Evolutionary conservation across 2,888 invertebrate species (phyloP), one percentile per base, ranked within the genome.

Genomic region (Hermodice carunculata): DNA sequence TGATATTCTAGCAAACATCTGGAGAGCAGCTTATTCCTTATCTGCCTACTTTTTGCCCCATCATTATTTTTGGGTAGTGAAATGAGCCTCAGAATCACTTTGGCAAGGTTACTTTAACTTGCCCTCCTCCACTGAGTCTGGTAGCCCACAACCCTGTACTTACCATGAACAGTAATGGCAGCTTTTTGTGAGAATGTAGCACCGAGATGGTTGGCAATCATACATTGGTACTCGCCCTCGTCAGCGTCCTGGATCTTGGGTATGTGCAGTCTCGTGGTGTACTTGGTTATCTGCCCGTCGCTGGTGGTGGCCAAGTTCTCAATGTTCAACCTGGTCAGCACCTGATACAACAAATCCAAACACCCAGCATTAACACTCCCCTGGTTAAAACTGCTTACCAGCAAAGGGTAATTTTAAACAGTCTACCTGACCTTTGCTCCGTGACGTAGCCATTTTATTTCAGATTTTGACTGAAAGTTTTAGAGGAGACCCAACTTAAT

Each of bases 191-290:
- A 96, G 85, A 95, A 96, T 3, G 93, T 93, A 6, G 93, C 92
- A 5, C 96, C 97, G 87, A 92, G 95, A 71, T 90, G 90, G 84
- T 97, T 97, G 19, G 92, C 91, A 11, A 95, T 94, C 70, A 95
- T 91, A 88, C 98, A 98, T 85, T 98, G 96, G 86, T 97, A 98
- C 84, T 90, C 91, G 0, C 96, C 97, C 66, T 93, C 92, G 85
- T 95, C 92, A 44, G 90, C 89, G 86, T 94, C 91, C 58, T 92
- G 91, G 0, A 96, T 91, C 83, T 93, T 92, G 40, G 88, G 87
- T 69, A 97, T 89, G 56, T 91, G 89, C 61, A 97, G 89, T 58
- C 90, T 88, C 22, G 95, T 94, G 44, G 91, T 85, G 44, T 49
- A 37, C 31, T 51, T 52, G 11, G 52, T 52, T 31, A 60, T 24